Evolutionary conservation across 2,113 vertebrate genomes (phyloP).

Genomic region (Sylvietta virens): DNA sequence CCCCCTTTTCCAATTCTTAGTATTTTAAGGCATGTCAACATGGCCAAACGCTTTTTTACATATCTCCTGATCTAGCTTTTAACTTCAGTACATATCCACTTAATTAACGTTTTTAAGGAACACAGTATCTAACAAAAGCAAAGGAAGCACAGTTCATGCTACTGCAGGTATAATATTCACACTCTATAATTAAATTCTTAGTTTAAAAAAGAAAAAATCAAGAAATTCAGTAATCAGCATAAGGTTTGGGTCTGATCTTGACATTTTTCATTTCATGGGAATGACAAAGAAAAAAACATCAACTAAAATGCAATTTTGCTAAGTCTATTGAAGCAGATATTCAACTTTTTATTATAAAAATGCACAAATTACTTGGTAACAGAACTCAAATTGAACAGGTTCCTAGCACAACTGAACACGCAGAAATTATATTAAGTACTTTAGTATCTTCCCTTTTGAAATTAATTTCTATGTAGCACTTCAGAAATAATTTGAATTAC

Average conservation of each 20-base stretch:
- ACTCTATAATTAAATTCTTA: not conserved
- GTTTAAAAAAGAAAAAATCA: not conserved
- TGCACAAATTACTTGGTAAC: accelerated
- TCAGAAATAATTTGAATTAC: not conserved
- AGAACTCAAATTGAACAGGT: not conserved
- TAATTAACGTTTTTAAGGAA: not conserved
- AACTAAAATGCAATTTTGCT: not conserved
- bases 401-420: not conserved
- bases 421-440: not conserved
- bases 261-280: not conserved
- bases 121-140: not conserved
- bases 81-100: not conserved
- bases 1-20: not conserved
- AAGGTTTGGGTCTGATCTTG: not conserved
- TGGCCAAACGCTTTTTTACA: not conserved
- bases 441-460: not conserved
- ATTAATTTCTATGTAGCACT: not conserved
- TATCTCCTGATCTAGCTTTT: not conserved
- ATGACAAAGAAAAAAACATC: not conserved
- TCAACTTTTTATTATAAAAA: not conserved
- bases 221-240: not conserved
- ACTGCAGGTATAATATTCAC: not conserved
- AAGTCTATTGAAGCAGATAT: not conserved
- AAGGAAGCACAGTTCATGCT: not conserved
- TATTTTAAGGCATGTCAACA: not conserved